phyloP scores from a whole-genome alignment of 2,113 vertebrate genomes.

The Cairina moschata region DNA sequence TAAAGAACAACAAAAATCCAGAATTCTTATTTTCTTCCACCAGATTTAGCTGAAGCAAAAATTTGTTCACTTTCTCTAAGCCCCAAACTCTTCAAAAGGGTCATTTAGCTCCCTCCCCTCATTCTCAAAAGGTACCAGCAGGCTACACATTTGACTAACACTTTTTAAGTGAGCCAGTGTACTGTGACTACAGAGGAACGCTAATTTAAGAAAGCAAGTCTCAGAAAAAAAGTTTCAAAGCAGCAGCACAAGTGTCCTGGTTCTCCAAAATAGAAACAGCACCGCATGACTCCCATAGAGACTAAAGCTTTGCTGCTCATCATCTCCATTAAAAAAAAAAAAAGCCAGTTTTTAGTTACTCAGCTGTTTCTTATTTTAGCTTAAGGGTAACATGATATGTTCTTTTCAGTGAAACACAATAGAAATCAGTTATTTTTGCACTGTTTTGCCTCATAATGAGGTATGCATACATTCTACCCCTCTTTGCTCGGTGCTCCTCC shows the following conservation, averaged over 20 bases:
- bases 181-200: neutral
- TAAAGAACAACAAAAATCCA: neutral
- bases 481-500: neutral
- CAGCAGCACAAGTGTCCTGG: slow-evolving; percentile 33
- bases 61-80: neutral
- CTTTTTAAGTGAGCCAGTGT: neutral
- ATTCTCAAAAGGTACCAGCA: neutral
- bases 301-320: slow-evolving; percentile 23
- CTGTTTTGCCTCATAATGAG: slow-evolving; percentile 24
- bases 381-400: neutral
- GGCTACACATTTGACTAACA: neutral
- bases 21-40: neutral
- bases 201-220: slow-evolving; percentile 28
- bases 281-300: neutral
- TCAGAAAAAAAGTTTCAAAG: slow-evolving; percentile 4
- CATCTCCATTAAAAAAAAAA: neutral
- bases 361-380: slow-evolving; percentile 49
- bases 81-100: neutral
- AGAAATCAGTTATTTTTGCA: slow-evolving; percentile 33
- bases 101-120: neutral
- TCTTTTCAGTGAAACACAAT: slow-evolving; percentile 2
- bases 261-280: slow-evolving; percentile 52
- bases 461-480: neutral
- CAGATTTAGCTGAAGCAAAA: neutral
- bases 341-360: slow-evolving; percentile 26